These are phyloP conservation scores for Metopia argyrocephala DNA, from an alignment of 2,888 invertebrate species.

Conservation along the genomic window DNA sequence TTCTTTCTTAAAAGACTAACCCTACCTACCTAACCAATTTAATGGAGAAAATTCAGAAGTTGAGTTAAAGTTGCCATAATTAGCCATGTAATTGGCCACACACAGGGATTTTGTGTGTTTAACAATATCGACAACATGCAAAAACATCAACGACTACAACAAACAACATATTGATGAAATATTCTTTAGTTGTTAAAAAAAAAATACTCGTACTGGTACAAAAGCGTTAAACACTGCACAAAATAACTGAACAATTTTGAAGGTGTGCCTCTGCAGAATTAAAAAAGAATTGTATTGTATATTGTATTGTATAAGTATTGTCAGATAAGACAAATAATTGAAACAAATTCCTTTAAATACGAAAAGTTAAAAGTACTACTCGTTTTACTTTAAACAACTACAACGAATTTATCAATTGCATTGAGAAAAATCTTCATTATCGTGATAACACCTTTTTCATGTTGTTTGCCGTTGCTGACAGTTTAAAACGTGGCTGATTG, in stretches of 20 bases:
- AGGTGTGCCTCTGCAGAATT: conserved; percentile 39
- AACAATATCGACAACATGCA: conserved; percentile 9
- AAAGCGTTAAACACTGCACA: neutral
- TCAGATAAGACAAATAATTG: neutral
- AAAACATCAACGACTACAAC: neutral
- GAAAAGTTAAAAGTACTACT: too few relatives aligned
- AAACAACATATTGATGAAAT: conserved; percentile 3
- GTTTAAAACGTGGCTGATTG: conserved; percentile 6
- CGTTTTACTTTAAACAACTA: too few relatives aligned
- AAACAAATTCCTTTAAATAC: neutral
- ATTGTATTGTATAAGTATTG: neutral
- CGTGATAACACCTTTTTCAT: conserved; percentile 41
- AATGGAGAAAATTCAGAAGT: neutral
- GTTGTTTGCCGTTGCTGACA: conserved; percentile 9
- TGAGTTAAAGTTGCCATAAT: conserved; percentile 65
- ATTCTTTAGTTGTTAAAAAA: neutral
- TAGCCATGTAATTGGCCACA: conserved; percentile 67
- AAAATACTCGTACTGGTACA: conserved; percentile 4
- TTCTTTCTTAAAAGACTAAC: too few relatives aligned
- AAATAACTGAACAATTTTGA: conserved; percentile 6
- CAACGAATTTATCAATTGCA: too few relatives aligned
- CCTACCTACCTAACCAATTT: too few relatives aligned
- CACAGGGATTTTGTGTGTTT: conserved; percentile 48
- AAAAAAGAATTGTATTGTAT: neutral
- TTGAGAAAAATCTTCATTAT: too few relatives aligned